Base-by-base conservation (phyloP, 2,113 vertebrate species). In the Psettodes erumei region DNA sequence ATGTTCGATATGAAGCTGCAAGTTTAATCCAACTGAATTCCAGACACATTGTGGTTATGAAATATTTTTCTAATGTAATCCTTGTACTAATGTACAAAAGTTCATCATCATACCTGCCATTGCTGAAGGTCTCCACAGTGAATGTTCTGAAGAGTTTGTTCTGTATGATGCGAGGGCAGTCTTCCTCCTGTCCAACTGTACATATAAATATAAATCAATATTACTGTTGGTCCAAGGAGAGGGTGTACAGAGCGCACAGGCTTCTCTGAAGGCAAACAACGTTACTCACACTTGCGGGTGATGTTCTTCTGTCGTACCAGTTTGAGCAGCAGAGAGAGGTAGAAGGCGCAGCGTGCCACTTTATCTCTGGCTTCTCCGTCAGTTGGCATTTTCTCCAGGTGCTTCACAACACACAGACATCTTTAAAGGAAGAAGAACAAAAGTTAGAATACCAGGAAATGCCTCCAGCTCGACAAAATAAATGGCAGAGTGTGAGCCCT, bases 241-340 rank as follows among this genome's bases (percentile, higher is more conserved):
- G 50, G 5, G 0, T 28, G 1, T 15, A 4, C 3, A 27, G 6
- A 45, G 18, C 21, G 30, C 16, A 40, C 10, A 18, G 8, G 23
- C 6, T 1, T 0, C 2, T n/a, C 16, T 33, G 19, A 51, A 23
- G 5, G 27, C 3, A 25, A 58, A n/a, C 15, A 19, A 11, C 19
- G 25, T 6, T 6, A 86, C 96, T 96, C 91, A 99, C 97, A 78
- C 83, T 96, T 98, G 42, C 89, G 93, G 67, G 79, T 91, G 60
- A 97, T 81, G 40, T 72, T 84, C 77, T 81, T 96, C 79, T 94
- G 85, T 2, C 74, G 84, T 23, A 91, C 90, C 75, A 97, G 89
- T 84, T 89, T 96, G 68, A 98, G 77, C 21, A 99, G 95, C 32
- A 91, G 82, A 16, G 95, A 93, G 51, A 99, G 88, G 74, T 96